Conservation (phyloP, 2,888 invertebrate genomes). For the Vanessa cardui region DNA sequence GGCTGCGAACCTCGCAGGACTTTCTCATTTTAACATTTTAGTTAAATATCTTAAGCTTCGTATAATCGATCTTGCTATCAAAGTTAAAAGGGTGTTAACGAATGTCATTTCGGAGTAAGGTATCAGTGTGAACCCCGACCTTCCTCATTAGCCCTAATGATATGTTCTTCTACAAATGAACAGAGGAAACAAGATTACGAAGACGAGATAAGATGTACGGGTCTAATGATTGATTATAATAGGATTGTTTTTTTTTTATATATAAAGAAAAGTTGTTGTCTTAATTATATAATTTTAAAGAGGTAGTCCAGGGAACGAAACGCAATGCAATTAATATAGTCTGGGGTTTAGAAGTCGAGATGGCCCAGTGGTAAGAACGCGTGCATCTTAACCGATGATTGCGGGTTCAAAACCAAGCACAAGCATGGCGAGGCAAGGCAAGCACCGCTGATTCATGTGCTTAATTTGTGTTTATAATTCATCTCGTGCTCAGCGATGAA, state of each 20-base stretch:
- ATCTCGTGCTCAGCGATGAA: no score
- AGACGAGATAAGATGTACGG: not conserved
- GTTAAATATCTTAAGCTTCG: not conserved
- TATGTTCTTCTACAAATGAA: constrained; percentile 14
- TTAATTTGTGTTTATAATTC: no score
- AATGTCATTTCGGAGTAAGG: constrained; percentile 27
- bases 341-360: no score
- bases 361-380: no score
- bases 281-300: no score
- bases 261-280: not conserved
- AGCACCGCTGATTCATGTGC: no score
- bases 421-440: no score
- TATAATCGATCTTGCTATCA: constrained; percentile 9
- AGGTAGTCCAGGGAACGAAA: no score
- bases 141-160: constrained; percentile 24
- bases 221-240: constrained; percentile 4
- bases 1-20: no score
- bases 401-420: no score
- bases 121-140: constrained; percentile 14
- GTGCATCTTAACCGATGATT: no score
- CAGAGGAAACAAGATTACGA: constrained; percentile 3
- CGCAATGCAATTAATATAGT: no score
- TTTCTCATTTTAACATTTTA: not conserved
- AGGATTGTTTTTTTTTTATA: not conserved
- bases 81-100: constrained; percentile 30